Conservation (phyloP, 2,113 vertebrate genomes). For the Eleginops maclovinus region DNA sequence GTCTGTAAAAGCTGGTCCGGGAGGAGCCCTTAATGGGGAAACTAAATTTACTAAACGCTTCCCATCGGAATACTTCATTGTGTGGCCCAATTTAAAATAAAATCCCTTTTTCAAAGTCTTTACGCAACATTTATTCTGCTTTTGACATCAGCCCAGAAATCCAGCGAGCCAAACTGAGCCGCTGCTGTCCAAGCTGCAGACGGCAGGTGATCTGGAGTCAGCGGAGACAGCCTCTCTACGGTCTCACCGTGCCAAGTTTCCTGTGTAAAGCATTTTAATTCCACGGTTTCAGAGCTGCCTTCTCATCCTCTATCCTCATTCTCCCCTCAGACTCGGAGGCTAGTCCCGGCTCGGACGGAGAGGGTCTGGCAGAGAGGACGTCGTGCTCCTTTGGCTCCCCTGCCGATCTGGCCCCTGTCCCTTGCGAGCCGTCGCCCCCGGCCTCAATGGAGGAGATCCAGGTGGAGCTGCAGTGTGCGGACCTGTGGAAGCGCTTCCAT, state of each 20-base stretch:
- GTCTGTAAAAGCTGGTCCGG: slow-evolving; percentile 40
- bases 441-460: slow-evolving; percentile 98
- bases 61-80: slow-evolving; percentile 42
- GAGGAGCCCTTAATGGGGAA: slow-evolving; percentile 22
- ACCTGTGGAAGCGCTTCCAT: slow-evolving; percentile 99
- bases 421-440: slow-evolving; percentile 82
- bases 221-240: slow-evolving; percentile 8
- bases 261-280: slow-evolving; percentile 52
- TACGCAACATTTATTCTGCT: slow-evolving; percentile 57
- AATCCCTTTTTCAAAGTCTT: slow-evolving; percentile 54
- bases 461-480: slow-evolving; percentile 97
- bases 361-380: slow-evolving; percentile 92
- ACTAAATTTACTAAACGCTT: slow-evolving; percentile 43
- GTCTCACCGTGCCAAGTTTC: slow-evolving; percentile 58
- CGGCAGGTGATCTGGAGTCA: slow-evolving; percentile 72
- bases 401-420: slow-evolving; percentile 85
- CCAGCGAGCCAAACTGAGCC: slow-evolving; percentile 26
- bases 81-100: slow-evolving; percentile 58
- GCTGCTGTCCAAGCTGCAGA: slow-evolving; percentile 54
- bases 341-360: slow-evolving; percentile 94
- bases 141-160: slow-evolving; percentile 60
- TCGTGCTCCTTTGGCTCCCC: slow-evolving; percentile 95
- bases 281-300: slow-evolving; percentile 41
- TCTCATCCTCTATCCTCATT: slow-evolving; percentile 59
- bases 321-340: slow-evolving; percentile 91